These are phyloP conservation scores for Charadrius vociferus DNA, from an alignment of 2,113 vertebrate species.

Conservation along the genomic window DNA sequence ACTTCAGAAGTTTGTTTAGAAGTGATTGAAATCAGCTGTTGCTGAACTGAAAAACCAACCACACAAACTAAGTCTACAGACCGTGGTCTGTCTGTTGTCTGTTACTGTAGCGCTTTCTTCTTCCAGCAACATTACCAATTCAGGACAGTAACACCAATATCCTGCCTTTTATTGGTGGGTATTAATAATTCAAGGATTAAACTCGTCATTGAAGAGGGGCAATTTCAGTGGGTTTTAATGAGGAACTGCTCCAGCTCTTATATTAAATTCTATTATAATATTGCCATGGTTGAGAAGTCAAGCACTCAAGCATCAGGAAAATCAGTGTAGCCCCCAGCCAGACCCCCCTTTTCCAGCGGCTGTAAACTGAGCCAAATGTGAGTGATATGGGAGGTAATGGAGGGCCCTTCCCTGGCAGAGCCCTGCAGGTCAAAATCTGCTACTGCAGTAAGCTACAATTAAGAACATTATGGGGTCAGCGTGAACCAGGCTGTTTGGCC, in stretches of 20 bases:
- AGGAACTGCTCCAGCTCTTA: background rate
- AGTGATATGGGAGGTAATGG: background rate
- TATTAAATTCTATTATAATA: background rate
- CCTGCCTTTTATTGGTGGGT: background rate
- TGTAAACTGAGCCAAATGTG: background rate
- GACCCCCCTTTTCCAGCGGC: background rate
- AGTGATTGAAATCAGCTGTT: slow-evolving; percentile 57
- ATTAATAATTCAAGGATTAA: slow-evolving; percentile 11
- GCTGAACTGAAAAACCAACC: background rate
- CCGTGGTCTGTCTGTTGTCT: background rate
- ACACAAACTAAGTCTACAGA: background rate
- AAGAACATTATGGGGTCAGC: background rate
- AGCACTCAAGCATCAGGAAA: background rate
- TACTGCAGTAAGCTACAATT: background rate
- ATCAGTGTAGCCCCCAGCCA: background rate
- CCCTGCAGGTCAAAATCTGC: background rate
- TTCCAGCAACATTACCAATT: background rate
- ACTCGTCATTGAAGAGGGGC: background rate
- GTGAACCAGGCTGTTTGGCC: background rate
- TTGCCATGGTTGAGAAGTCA: background rate
- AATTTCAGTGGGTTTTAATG: background rate
- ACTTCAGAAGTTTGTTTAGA: slow-evolving; percentile 31
- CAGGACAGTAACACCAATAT: background rate
- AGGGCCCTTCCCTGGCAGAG: background rate
- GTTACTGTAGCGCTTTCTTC: background rate